phyloP scores from a whole-genome alignment of 2,888 invertebrate genomes.

The Lithophane socia region DNA sequence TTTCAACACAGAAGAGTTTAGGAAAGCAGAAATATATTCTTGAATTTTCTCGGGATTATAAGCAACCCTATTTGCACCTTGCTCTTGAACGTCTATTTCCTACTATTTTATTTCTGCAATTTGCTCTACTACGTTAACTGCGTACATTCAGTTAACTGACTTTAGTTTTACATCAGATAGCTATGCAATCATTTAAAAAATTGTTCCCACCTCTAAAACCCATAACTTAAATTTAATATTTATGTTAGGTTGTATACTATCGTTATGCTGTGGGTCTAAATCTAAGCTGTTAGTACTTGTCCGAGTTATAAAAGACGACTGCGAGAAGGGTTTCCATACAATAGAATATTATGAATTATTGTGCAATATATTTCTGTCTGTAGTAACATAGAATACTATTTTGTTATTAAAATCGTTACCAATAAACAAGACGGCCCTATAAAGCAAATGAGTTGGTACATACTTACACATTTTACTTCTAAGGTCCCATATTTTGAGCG shows the following conservation, averaged over 20 bases:
- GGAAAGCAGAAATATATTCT: conserved; percentile 4
- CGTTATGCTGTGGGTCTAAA: conserved; percentile 48
- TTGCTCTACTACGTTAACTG: conserved; percentile 25
- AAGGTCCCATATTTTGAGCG: conserved; percentile 99
- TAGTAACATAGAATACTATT: conserved; percentile 52
- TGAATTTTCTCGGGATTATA: conserved; percentile 12
- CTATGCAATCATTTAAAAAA: conserved; percentile 33
- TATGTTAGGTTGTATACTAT: conserved; percentile 51
- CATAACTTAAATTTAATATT: conserved; percentile 46
- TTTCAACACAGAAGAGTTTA: not conserved
- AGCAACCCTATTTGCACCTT: conserved; percentile 30
- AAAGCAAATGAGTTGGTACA: conserved; percentile 59
- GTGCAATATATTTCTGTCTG: conserved; percentile 59
- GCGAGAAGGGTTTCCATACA: conserved; percentile 63
- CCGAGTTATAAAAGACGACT: conserved; percentile 55
- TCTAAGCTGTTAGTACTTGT: conserved; percentile 59
- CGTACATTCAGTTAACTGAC: conserved; percentile 3
- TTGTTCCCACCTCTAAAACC: conserved; percentile 11
- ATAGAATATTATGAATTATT: conserved; percentile 62
- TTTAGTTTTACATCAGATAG: conserved; percentile 7
- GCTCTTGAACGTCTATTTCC: conserved; percentile 15
- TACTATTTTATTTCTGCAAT: conserved; percentile 40
- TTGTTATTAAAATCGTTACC: conserved; percentile 59
- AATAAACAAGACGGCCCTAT: conserved; percentile 55
- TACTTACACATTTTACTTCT: conserved; percentile 93